Conservation (phyloP, 2,113 vertebrate species). For the Austrofundulus limnaeus region DNA sequence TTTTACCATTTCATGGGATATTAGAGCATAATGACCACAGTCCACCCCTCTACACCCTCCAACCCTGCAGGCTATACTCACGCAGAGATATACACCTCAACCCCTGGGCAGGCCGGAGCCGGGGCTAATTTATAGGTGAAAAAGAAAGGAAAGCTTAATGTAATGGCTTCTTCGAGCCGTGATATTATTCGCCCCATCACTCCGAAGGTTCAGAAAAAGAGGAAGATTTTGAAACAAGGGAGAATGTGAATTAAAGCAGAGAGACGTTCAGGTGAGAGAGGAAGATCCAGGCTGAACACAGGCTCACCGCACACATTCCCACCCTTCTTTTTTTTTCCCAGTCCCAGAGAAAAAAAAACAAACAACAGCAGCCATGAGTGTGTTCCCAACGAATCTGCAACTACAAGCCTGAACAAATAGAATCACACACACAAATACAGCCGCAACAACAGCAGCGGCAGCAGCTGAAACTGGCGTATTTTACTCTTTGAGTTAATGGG, state of each 20-base stretch:
- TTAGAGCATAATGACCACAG: conserved; percentile 98
- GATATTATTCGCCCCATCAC: conserved; percentile 80
- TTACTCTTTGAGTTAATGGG: conserved; percentile 99
- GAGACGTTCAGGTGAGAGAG: conserved; percentile 34
- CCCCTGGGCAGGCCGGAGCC: conserved; percentile 57
- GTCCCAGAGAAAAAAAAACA: conserved; percentile 79
- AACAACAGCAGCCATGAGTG: conserved; percentile 83
- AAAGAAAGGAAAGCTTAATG: conserved; percentile 88
- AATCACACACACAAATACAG: conserved; percentile 71
- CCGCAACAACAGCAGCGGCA: conserved; percentile 62
- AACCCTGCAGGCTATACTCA: conserved; percentile 62
- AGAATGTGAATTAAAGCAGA: conserved; percentile 40
- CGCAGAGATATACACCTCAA: conserved; percentile 64
- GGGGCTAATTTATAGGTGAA: conserved; percentile 91
- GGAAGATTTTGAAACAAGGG: conserved; percentile 52
- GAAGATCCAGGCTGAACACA: conserved; percentile 44
- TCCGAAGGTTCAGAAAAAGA: conserved; percentile 44
- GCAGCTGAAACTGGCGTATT: conserved; percentile 98
- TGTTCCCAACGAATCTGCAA: conserved; percentile 82
- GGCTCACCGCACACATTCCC: conserved; percentile 57
- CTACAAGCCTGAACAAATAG: conserved; percentile 77
- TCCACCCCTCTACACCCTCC: conserved; percentile 80
- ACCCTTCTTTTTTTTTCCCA: conserved; percentile 38
- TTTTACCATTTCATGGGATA: conserved; percentile 99
- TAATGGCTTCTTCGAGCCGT: conserved; percentile 90